phyloP scores from a whole-genome alignment of 2,797 vertebrate species.

The Smutsia temminckii region DNA sequence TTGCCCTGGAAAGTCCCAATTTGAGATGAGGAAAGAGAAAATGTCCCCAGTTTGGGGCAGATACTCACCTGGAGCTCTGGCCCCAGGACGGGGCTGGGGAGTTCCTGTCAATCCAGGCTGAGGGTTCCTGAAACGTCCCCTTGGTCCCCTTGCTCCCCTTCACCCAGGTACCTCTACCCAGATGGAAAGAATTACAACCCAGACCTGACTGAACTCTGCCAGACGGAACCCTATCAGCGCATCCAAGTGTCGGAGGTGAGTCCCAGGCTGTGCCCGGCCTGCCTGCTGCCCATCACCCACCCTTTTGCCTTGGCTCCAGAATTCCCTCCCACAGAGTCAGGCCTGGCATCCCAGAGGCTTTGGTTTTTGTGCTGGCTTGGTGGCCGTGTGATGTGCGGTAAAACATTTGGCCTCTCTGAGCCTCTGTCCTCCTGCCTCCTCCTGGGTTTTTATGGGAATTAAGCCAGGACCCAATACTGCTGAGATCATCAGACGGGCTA shows the following conservation, averaged over 20 bases:
- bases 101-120: no score
- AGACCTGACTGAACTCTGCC: constrained; percentile 85
- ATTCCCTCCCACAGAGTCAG: background rate
- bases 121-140: rapidly evolving
- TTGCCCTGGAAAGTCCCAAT: background rate
- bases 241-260: constrained; percentile 89
- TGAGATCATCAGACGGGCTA: background rate
- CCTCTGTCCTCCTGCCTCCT: background rate
- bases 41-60: background rate
- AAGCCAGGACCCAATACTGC: background rate
- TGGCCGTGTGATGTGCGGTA: background rate
- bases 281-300: rapidly evolving
- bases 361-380: no score
- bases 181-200: constrained; percentile 91
- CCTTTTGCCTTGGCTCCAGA: background rate
- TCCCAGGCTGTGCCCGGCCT: rapidly evolving
- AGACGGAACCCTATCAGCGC: constrained; percentile 75
- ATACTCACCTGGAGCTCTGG: background rate
- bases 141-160: background rate
- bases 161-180: constrained; percentile 89
- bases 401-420: background rate
- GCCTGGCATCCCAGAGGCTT: background rate
- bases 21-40: background rate
- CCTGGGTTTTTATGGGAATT: background rate
- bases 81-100: rapidly evolving